Evolutionary conservation across 2,888 invertebrate species (phyloP).

Genomic region (Seira sanloemensis): DNA sequence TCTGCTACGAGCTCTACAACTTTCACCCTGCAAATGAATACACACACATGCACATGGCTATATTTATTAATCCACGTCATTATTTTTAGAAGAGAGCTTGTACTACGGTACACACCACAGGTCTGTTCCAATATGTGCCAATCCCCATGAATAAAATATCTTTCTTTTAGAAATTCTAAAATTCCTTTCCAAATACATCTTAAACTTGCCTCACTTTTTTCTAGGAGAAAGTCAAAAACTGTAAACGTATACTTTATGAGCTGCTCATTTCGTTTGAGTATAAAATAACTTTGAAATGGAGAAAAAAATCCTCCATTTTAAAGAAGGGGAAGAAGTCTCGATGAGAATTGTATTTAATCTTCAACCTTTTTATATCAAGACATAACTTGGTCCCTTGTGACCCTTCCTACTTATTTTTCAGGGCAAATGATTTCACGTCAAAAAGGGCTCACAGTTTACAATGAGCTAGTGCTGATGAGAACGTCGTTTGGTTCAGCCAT

Average conservation of each 20-base stretch:
- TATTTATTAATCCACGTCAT: conserved; percentile 42
- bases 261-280: background rate
- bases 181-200: background rate
- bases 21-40: too few species aligned
- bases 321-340: background rate
- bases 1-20: too few species aligned
- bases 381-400: background rate
- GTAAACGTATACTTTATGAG: background rate
- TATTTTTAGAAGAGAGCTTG: conserved; percentile 26
- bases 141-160: conserved; percentile 51
- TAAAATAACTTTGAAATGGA: background rate
- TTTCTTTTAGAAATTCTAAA: background rate
- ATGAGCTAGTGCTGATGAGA: background rate
- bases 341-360: background rate
- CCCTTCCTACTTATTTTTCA: background rate
- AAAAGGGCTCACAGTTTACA: background rate
- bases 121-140: background rate
- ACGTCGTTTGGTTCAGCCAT: background rate
- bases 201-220: background rate
- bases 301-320: too few species aligned
- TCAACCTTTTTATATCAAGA: too few species aligned
- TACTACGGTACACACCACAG: background rate
- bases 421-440: background rate
- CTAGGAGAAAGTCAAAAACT: background rate
- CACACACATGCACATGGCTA: background rate